Evolutionary conservation across 2,888 invertebrate genomes (phyloP), one percentile per base, ranked within the genome.

Genomic region (Tetranychus truncatus): DNA sequence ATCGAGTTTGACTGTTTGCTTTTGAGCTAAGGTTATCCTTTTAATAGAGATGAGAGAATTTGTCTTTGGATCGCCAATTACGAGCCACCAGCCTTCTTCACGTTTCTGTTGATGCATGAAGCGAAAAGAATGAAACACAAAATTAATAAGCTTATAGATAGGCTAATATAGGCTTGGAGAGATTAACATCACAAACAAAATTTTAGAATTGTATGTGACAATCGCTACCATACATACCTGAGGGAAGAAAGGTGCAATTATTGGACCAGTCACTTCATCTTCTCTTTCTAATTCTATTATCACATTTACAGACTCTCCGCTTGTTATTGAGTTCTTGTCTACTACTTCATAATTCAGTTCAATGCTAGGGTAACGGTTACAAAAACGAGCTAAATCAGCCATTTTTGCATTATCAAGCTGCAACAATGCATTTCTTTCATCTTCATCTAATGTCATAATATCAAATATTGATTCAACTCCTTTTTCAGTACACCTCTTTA

Each of bases 381-480:
- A 99, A 87, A 99, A 99, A 66, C 92, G 87, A 0, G 97, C 99
- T 1, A 99, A 97, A 82, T 99, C 99, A 0, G 92, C 92, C 91
- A 97, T 94, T 85, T 99, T 92, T 0, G 86, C 82, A 76, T 95
- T 90, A 0, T 88, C 87, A 80, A 87, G 81, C 77, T 83, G 81
- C 75, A 99, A 85, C 80, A 87, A 79, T 45, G 88, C 88, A 76
- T 92, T 46, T 24, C 80, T 80, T 6, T 82, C 82, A 75, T 89
- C 89, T 11, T 85, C 85, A 82, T 96, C 95, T 80, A 95, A 84
- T 82, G 95, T 95, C 91, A 95, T 92, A 77, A 96, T 89, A 82
- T 95, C 95, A 84, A 95, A 82, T 97, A 96, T 0, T 99, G 97
- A 85, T 96, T 55, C 55, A 34, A 95, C 90, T 15, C 87, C 86